Evolutionary conservation across 2,113 vertebrate species (phyloP), one percentile per base, ranked within the genome.

Genomic region (Myotis yumanensis): DNA sequence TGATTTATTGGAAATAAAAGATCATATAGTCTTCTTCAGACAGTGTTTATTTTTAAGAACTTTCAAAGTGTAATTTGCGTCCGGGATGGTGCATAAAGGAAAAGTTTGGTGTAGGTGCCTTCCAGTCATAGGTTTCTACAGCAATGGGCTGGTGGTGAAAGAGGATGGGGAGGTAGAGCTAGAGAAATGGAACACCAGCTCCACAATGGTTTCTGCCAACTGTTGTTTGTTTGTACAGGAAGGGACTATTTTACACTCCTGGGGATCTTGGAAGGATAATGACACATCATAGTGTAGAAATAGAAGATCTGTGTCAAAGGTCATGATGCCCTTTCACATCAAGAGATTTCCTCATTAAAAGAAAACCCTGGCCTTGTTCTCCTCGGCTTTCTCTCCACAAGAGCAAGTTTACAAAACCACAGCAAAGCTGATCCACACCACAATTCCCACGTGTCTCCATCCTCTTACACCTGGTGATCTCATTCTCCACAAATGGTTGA

Each of bases 401-500:
- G 5, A 73, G 14, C 15, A 75, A 73, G 18, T 3, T 95, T 62
- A 51, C 3, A 43, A 32, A 66, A 48, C 30, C 40, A 17, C 9
- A 2, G 0, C 1, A 72, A 69, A 86, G 15, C 16, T n/a, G 23
- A 43, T n/a, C 8, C n/a, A 40, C 16, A 75, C 1, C 15, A 11
- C 2, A 5, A 10, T n/a, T 94, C 8, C 6, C 35, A 52, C 52
- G 11, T 12, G 4, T 83, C 48, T 72, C 10, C 68, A 17, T 52
- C 7, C 2, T 14, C 20, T 69, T 59, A 15, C 2, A 59, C 14
- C 32, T 71, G 4, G 4, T 66, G 15, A 77, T 22, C 97, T 99
- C 99, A 14, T 99, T 99, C 98, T 99, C 99, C 96, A 99, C 99
- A 77, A 99, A 99, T 2, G 99, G 97, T 95, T 99, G 99, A 8